Conservation (phyloP, 2,113 vertebrate genomes). For the Melanocharis versteri region DNA sequence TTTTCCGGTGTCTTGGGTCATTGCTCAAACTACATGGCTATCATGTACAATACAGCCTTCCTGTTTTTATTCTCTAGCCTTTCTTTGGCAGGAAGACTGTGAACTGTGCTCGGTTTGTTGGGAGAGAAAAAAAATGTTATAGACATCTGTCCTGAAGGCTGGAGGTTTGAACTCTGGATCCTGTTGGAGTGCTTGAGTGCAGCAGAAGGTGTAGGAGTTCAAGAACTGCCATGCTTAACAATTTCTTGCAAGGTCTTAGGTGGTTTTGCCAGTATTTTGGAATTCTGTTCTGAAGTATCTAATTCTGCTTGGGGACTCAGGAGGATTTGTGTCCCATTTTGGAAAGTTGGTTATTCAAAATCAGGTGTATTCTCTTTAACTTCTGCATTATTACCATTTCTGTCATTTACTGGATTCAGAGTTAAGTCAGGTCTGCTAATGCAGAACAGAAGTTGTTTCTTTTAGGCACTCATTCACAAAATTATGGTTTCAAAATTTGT, state of each 20-base stretch:
- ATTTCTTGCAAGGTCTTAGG: not conserved
- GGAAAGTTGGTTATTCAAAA: not conserved
- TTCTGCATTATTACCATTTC: not conserved
- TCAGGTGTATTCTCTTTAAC: not conserved
- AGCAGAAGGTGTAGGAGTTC: not conserved
- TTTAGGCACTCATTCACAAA: not conserved
- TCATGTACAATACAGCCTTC: constrained; percentile 47
- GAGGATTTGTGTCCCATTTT: not conserved
- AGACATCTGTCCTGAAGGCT: not conserved
- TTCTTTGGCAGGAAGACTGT: constrained; percentile 30
- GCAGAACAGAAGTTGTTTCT: not conserved
- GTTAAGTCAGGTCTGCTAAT: not conserved
- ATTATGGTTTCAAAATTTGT: not conserved
- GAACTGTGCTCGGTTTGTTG: not conserved
- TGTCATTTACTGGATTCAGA: not conserved
- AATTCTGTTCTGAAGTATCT: not conserved
- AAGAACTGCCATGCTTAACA: not conserved
- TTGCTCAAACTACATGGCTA: constrained; percentile 16
- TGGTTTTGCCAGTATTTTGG: not conserved
- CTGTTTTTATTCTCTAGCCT: constrained; percentile 48
- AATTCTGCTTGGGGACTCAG: not conserved
- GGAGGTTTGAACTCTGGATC: not conserved
- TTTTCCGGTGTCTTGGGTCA: constrained; percentile 44
- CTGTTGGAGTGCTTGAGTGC: not conserved
- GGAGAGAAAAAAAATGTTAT: not conserved